Evolutionary conservation across 1,140 invertebrate genomes (phyloP).

Genomic region (Thaumatotibia leucotreta): DNA sequence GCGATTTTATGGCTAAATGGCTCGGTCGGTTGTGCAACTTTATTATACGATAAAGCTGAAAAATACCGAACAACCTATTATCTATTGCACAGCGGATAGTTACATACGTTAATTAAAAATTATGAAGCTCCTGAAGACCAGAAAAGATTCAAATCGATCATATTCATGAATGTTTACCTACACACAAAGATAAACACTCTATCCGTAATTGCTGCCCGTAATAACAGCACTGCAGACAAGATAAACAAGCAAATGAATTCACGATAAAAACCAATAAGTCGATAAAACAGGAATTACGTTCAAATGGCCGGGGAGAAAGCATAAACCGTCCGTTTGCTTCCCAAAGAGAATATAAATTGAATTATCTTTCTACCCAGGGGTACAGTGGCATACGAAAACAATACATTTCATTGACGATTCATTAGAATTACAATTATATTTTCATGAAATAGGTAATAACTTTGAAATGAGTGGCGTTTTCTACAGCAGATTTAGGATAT

Average conservation of each 20-base stretch:
- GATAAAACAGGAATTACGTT: slow-evolving; percentile 31
- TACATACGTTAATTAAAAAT: neutral
- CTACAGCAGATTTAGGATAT: too few relatives aligned
- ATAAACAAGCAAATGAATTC: slow-evolving; percentile 52
- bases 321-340: slow-evolving; percentile 45
- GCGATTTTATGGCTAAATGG: slow-evolving; percentile 24
- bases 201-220: slow-evolving; percentile 33
- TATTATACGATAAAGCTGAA: neutral
- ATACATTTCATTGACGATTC: slow-evolving; percentile 39
- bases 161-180: neutral
- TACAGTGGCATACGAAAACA: slow-evolving; percentile 33
- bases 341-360: slow-evolving; percentile 47
- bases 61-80: neutral
- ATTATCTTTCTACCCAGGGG: slow-evolving; percentile 43
- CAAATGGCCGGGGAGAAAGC: slow-evolving; percentile 27
- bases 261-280: slow-evolving; percentile 61
- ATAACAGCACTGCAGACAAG: slow-evolving; percentile 38
- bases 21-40: slow-evolving; percentile 1
- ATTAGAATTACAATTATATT: neutral
- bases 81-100: neutral
- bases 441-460: too few relatives aligned
- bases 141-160: neutral
- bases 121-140: neutral
- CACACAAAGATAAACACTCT: slow-evolving; percentile 33
- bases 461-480: too few relatives aligned